Conservation (phyloP, 2,113 vertebrate species). For the Mellivora capensis region DNA sequence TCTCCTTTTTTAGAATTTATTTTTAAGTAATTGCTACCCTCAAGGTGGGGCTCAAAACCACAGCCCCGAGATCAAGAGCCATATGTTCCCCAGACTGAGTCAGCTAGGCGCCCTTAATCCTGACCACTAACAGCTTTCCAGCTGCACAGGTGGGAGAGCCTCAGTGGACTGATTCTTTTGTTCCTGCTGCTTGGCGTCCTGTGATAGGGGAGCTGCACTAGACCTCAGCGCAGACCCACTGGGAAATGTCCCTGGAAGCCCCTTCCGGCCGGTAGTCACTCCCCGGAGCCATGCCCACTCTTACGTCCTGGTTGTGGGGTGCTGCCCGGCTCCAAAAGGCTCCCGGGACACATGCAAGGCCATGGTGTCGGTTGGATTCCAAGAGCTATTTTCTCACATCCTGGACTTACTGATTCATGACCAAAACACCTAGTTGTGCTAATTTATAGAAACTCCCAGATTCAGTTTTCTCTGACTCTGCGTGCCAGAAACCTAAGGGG, state of each 20-base stretch:
- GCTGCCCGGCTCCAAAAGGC: neutral
- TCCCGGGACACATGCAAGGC: neutral
- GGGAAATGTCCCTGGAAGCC: neutral
- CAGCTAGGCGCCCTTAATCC: neutral
- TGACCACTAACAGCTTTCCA: neutral
- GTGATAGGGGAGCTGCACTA: neutral
- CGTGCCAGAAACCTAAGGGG: neutral
- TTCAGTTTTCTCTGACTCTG: neutral
- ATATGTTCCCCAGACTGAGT: neutral
- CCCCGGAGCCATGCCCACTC: neutral
- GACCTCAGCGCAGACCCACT: neutral
- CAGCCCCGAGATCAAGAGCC: neutral
- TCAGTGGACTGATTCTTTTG: no score
- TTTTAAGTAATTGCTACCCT: neutral
- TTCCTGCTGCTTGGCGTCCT: neutral
- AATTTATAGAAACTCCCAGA: neutral
- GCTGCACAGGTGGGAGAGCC: neutral
- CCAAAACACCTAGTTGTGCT: neutral
- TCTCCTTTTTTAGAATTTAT: neutral
- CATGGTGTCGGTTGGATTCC: neutral
- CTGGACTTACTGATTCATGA: neutral
- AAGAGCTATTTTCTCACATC: neutral
- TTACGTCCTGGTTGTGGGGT: neutral
- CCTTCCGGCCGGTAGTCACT: neutral
- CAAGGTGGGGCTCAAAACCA: neutral